Conservation (phyloP, 1,140 invertebrate genomes). For the Drosophila virilis region DNA sequence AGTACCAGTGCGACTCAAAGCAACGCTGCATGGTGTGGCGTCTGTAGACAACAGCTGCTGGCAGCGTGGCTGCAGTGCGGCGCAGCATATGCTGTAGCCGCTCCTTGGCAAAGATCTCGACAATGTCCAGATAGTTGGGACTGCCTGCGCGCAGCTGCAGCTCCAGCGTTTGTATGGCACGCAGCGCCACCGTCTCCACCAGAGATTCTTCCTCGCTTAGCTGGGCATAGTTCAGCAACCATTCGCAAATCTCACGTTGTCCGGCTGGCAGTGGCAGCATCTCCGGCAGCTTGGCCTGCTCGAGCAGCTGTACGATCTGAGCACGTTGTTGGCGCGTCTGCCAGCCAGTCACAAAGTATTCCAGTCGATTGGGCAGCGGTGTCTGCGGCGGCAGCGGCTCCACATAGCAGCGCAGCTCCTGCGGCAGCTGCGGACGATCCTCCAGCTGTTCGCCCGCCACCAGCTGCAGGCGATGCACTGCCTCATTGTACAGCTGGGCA, state of each 20-base stretch:
- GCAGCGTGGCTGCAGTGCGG: neutral
- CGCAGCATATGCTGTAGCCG: conserved; percentile 33
- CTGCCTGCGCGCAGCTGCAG: neutral
- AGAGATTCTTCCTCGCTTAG: conserved; percentile 28
- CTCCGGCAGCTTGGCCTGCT: conserved; percentile 54
- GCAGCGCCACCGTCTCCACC: conserved; percentile 41
- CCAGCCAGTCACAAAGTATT: conserved; percentile 86
- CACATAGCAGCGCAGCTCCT: conserved; percentile 85
- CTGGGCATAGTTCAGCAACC: conserved; percentile 64
- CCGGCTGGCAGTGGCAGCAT: conserved; percentile 13
- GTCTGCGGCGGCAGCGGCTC: conserved; percentile 62
- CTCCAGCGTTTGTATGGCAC: conserved; percentile 51
- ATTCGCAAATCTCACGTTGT: conserved; percentile 34
- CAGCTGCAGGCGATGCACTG: conserved; percentile 86
- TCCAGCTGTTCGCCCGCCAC: conserved; percentile 86
- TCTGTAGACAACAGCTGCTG: conserved; percentile 32
- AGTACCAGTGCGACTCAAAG: conserved; percentile 52
- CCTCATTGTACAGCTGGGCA: conserved; percentile 88
- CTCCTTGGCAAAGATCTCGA: conserved; percentile 50
- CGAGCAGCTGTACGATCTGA: conserved; percentile 44
- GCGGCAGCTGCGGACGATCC: conserved; percentile 85
- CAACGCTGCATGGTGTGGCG: conserved; percentile 12
- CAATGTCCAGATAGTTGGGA: conserved; percentile 52
- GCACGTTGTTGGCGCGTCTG: conserved; percentile 48
- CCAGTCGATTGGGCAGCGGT: conserved; percentile 84